Percentiles rank a stretch among this genome's conserved stretches.
Conservation (phyloP, 2,797 vertebrate genomes). For the Heterohyrax brucei region DNA sequence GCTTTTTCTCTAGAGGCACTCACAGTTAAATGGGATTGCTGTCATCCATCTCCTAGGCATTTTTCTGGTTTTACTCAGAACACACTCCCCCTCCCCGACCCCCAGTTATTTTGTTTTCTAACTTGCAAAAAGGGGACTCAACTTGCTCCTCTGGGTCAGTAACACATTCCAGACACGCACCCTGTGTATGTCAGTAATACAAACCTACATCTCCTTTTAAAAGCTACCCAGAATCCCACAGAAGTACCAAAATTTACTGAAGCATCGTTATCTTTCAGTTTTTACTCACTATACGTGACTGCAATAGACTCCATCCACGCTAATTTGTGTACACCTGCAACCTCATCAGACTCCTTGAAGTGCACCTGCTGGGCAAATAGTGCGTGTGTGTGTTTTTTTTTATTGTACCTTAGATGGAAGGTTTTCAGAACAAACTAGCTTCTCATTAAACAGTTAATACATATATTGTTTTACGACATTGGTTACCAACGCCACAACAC, state of each 20-base stretch:
- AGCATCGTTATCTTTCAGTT: background rate
- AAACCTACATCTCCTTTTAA: background rate
- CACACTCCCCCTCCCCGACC: background rate
- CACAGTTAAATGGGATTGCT: background rate
- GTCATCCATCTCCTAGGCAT: background rate
- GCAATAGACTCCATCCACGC: background rate
- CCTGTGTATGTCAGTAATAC: background rate
- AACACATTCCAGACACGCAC: background rate
- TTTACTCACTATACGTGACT: background rate
- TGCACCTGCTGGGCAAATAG: background rate
- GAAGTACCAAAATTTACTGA: background rate
- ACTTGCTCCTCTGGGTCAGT: background rate
- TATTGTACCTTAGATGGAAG: no score
- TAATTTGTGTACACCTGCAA: background rate
- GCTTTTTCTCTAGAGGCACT: background rate
- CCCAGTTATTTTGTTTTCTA: background rate
- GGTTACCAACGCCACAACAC: no score
- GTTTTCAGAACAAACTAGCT: no score
- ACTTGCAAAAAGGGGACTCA: background rate
- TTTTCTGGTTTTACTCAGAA: slow-evolving; percentile 38
- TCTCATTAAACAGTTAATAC: no score
- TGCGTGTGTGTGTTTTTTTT: background rate
- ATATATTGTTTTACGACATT: no score
- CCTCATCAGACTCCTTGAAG: background rate
- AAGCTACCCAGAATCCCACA: background rate